Evolutionary conservation across 2,797 vertebrate species (phyloP).

Genomic region (Coilia nasus): DNA sequence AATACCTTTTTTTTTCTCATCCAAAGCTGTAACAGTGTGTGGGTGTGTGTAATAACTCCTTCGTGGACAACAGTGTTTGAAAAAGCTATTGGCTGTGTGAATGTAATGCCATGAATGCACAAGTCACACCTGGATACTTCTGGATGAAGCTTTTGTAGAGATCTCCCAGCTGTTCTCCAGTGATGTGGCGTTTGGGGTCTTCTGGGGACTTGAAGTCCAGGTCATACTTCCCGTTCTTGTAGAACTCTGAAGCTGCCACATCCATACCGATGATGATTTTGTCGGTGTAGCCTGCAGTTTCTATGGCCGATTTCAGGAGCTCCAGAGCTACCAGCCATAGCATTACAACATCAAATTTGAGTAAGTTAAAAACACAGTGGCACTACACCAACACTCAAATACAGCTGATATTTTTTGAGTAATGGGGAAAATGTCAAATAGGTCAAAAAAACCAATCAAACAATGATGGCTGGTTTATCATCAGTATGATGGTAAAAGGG

Average conservation of each 20-base stretch:
- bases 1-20: no score
- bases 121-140: slow-evolving; percentile 70
- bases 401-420: background rate
- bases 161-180: slow-evolving; percentile 73
- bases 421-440: background rate
- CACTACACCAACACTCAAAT: background rate
- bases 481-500: no score
- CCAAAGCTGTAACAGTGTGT: background rate
- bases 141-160: slow-evolving; percentile 76
- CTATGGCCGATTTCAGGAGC: slow-evolving; percentile 74
- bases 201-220: slow-evolving; percentile 77
- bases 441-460: background rate
- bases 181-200: slow-evolving; percentile 72
- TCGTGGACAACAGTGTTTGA: background rate
- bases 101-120: background rate
- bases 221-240: slow-evolving; percentile 72
- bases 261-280: slow-evolving; percentile 80
- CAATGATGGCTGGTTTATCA: background rate
- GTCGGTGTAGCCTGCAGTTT: slow-evolving; percentile 72
- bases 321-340: slow-evolving; percentile 65
- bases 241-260: slow-evolving; percentile 76
- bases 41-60: background rate
- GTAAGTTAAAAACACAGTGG: background rate
- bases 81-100: background rate
- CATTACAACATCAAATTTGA: background rate